These are phyloP conservation scores for Cephus rjabovi DNA, from an alignment of 2,888 invertebrate genomes.

Conservation along the genomic window DNA sequence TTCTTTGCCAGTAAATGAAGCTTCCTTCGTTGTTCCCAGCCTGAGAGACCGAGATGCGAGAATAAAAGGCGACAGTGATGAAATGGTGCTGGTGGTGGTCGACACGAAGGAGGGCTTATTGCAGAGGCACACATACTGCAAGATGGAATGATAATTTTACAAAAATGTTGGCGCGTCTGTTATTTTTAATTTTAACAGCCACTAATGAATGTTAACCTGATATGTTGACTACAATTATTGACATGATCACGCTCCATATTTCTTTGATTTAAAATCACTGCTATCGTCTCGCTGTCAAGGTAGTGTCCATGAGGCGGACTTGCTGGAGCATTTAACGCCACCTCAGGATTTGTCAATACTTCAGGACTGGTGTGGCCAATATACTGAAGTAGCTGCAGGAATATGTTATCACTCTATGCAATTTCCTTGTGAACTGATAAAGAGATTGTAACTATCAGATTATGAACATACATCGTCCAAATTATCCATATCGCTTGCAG, in stretches of 20 bases:
- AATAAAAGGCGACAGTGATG: constrained; percentile 90
- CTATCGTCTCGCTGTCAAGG: constrained; percentile 87
- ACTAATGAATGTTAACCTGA: constrained; percentile 38
- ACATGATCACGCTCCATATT: constrained; percentile 85
- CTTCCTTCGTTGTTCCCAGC: constrained; percentile 88
- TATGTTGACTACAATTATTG: constrained; percentile 60
- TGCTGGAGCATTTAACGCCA: constrained; percentile 82
- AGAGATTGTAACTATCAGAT: neutral
- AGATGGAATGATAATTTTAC: constrained; percentile 19
- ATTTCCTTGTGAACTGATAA: neutral
- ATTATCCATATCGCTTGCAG: constrained; percentile 90
- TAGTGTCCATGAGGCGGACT: constrained; percentile 80
- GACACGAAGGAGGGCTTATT: constrained; percentile 68
- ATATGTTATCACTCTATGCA: constrained; percentile 8
- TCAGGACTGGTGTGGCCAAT: constrained; percentile 94
- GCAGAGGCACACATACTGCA: constrained; percentile 68
- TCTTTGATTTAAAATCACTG: constrained; percentile 85
- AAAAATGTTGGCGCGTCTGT: neutral
- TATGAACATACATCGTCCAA: constrained; percentile 83
- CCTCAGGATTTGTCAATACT: constrained; percentile 62
- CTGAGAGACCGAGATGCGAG: constrained; percentile 89
- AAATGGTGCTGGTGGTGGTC: constrained; percentile 75
- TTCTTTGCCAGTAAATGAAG: constrained; percentile 89
- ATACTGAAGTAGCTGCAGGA: constrained; percentile 82
- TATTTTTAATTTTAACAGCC: neutral